phyloP scores from a whole-genome alignment of 2,888 invertebrate genomes.

The Caradrina kadenii region DNA sequence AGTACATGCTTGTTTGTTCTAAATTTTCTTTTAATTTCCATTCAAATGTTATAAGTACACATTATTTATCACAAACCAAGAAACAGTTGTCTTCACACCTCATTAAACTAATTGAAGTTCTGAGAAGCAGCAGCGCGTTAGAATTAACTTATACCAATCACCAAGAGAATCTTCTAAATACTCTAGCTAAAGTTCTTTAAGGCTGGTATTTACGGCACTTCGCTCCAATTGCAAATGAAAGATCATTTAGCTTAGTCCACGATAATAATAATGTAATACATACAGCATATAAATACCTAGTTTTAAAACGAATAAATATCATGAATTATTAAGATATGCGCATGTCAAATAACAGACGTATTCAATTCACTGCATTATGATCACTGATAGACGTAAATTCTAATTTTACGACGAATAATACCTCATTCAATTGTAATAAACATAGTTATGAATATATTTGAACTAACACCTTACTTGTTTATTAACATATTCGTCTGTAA shows the following conservation, averaged over 20 bases:
- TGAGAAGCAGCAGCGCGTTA: too few species aligned
- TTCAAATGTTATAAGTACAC: too few species aligned
- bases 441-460: constrained; percentile 47
- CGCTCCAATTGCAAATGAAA: background rate
- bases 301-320: constrained; percentile 23
- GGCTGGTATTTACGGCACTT: background rate
- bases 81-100: too few species aligned
- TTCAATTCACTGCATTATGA: constrained; percentile 41
- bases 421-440: constrained; percentile 43
- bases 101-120: too few species aligned
- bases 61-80: too few species aligned
- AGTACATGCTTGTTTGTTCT: too few species aligned
- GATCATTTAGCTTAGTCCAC: background rate
- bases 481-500: constrained; percentile 48
- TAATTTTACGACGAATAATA: constrained; percentile 50
- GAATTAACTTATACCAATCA: too few species aligned
- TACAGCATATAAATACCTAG: background rate
- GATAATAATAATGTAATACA: background rate
- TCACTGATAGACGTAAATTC: constrained; percentile 36
- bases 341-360: constrained; percentile 41
- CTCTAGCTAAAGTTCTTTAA: background rate
- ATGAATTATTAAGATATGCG: constrained; percentile 47
- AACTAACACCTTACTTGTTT: constrained; percentile 28
- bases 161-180: too few species aligned
- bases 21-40: too few species aligned